Percentiles rank a stretch among this genome's conserved stretches.
These are phyloP conservation scores for Actias luna DNA, from an alignment of 2,888 invertebrate species.

Conservation along the genomic window DNA sequence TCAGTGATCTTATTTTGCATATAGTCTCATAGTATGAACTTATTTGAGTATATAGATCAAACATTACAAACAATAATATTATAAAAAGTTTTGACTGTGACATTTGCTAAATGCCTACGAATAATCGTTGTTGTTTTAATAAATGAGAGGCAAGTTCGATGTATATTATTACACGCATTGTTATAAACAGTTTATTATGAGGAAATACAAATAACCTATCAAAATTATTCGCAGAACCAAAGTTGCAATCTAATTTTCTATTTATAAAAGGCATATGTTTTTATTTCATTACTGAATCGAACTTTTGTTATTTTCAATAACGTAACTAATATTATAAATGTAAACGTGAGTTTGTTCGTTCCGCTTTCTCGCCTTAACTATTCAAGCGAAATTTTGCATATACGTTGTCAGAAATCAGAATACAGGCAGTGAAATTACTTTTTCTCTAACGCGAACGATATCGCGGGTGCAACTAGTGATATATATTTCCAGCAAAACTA, in stretches of 20 bases:
- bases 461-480: neutral
- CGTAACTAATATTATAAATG: no score
- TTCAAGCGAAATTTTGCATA: no score
- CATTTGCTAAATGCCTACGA: constrained; percentile 40
- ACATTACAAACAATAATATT: constrained; percentile 11
- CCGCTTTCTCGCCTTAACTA: no score
- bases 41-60: neutral
- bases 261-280: neutral
- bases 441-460: neutral
- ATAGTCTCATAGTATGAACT: constrained; percentile 3
- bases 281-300: no score
- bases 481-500: neutral
- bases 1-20: neutral
- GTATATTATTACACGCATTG: constrained; percentile 29
- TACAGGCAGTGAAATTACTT: no score
- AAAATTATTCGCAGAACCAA: neutral
- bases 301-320: no score
- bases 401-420: no score
- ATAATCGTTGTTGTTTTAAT: constrained; percentile 49
- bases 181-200: constrained; percentile 9
- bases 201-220: neutral
- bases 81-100: constrained; percentile 17
- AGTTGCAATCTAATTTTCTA: neutral
- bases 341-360: no score
- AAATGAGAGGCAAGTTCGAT: constrained; percentile 49